phyloP scores from a whole-genome alignment of 2,113 vertebrate species.

The Heliornis fulica region DNA sequence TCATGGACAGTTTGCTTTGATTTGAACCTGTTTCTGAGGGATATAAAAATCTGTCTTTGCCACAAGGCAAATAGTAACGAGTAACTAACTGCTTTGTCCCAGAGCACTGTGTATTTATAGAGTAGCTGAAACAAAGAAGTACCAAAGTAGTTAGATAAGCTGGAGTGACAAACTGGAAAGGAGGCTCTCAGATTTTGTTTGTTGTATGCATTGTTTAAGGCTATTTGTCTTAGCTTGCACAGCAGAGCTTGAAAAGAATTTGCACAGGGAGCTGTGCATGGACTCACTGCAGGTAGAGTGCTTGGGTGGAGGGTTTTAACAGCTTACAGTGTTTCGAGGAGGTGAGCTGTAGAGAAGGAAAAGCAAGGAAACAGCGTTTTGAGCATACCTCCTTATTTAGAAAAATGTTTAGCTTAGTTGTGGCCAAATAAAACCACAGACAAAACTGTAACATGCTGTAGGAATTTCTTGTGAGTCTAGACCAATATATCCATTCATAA shows the following conservation, averaged over 20 bases:
- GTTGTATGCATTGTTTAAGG: background rate
- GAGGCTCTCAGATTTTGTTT: background rate
- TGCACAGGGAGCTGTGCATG: background rate
- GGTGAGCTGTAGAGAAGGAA: background rate
- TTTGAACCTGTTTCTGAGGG: conserved; percentile 1
- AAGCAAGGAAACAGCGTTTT: background rate
- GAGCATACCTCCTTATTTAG: background rate
- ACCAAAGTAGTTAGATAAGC: conserved; percentile 15
- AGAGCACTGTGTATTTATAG: background rate
- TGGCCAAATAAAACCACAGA: background rate
- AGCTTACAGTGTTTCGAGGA: background rate
- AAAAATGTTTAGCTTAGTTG: background rate
- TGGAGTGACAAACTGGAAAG: conserved; percentile 6
- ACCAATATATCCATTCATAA: background rate
- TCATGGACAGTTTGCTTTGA: conserved; percentile 7
- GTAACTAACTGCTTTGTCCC: conserved; percentile 41
- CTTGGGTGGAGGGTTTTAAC: background rate
- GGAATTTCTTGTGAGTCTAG: background rate
- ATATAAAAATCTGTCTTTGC: conserved; percentile 31
- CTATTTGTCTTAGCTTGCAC: background rate
- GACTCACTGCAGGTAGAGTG: background rate
- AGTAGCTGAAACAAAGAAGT: background rate
- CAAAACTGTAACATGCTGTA: background rate
- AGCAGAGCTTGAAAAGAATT: background rate
- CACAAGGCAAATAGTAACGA: conserved; percentile 29